Evolutionary conservation across 2,888 invertebrate genomes (phyloP), one percentile per base, ranked within the genome.

Genomic region (Papilio elwesi): DNA sequence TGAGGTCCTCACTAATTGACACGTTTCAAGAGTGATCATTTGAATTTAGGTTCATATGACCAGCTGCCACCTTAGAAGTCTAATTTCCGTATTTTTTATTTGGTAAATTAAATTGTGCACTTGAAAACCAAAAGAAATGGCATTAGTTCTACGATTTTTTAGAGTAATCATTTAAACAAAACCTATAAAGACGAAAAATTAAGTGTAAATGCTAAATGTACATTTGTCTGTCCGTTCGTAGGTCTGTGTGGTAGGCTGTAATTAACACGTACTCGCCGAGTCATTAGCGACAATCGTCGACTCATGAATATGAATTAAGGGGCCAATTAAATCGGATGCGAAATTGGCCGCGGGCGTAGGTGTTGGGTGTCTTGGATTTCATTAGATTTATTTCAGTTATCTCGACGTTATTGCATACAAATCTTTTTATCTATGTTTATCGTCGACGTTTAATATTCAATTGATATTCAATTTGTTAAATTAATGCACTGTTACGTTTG

Each of bases 201-300:
- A n/a, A n/a, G n/a, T n/a, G n/a, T n/a, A 51, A 68, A 57, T 51
- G 15, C 55, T 6, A 13, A 43, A 71, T 2, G 11, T 47, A 70
- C 59, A 71, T 55, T 63, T 68, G 51, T 73, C 11, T n/a, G 59
- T 72, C 48, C 12, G 55, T 68, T 55, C 38, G 55, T 64, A n/a
- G 36, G 57, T 59, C 68, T 65, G 65, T 65, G 65, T 51, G 69
- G 69, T 71, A 71, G 43, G 11, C 43, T 67, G 68, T 74, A 77
- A 78, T 76, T 77, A 77, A 76, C 77, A 75, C 77, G 79, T 78
- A 74, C 69, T 65, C 59, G 51, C 12, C 52, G 64, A 77, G 77
- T 78, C 78, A 77, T 78, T 78, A 78, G 78, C 75, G 75, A 77
- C 76, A 76, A 79, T 78, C 74, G 76, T 76, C 67, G 52, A 62